Evolutionary conservation across 2,888 invertebrate species (phyloP).

Genomic region (Campoletis raptor): DNA sequence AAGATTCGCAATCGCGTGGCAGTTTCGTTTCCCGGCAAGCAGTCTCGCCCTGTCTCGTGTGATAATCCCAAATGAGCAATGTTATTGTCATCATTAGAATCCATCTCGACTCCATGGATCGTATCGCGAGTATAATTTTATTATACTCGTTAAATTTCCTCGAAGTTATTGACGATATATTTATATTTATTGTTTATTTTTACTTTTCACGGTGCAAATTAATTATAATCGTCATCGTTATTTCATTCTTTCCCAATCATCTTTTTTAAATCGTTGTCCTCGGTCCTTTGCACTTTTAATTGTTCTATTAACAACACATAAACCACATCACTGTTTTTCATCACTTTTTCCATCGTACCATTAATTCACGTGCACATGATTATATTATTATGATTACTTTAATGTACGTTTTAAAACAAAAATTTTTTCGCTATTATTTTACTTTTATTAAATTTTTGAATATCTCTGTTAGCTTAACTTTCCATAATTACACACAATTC

Average conservation of each 20-base stretch:
- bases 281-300: not conserved
- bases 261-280: not conserved
- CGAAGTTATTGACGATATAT: not conserved
- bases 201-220: not conserved
- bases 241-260: not conserved
- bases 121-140: slow-evolving; percentile 15
- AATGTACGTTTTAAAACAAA: too few species aligned
- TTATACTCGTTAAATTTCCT: slow-evolving; percentile 5
- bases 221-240: not conserved
- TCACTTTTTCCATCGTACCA: not conserved
- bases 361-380: not conserved
- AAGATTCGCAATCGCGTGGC: slow-evolving; percentile 84
- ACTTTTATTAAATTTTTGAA: not conserved
- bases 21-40: slow-evolving; percentile 79
- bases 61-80: slow-evolving; percentile 22
- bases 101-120: slow-evolving; percentile 63
- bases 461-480: not conserved
- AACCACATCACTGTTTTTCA: not conserved
- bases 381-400: too few species aligned
- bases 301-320: not conserved
- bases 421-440: not conserved
- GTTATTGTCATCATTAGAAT: slow-evolving; percentile 49
- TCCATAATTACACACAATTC: not conserved
- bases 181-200: not conserved
- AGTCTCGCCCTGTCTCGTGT: slow-evolving; percentile 25